A percentile compares a stretch with the other conserved stretches of the same genome.
Conservation (phyloP, 1,140 invertebrate genomes). For the Neodiprion virginianus region DNA sequence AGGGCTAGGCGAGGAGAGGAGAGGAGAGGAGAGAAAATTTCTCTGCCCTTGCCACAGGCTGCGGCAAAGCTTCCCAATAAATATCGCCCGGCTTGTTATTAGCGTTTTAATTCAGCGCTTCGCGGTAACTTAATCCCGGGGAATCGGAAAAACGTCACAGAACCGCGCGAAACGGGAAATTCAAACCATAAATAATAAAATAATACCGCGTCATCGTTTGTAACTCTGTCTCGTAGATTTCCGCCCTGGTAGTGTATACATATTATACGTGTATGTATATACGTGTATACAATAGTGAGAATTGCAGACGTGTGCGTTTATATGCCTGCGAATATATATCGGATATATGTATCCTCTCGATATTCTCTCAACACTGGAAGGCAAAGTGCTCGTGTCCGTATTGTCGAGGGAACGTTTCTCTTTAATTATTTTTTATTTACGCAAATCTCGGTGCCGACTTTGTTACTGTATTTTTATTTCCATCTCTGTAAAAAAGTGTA, state of each 20-base stretch:
- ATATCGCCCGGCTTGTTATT: slow-evolving; percentile 56
- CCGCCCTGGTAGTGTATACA: not conserved
- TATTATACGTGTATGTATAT: too few relatives aligned
- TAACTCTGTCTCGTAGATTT: slow-evolving; percentile 31
- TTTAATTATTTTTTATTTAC: too few relatives aligned
- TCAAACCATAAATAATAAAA: slow-evolving; percentile 53
- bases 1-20: not conserved
- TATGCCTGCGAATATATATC: too few relatives aligned
- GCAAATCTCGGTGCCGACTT: too few relatives aligned
- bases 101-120: slow-evolving; percentile 56
- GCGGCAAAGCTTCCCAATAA: slow-evolving; percentile 52
- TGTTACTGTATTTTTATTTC: too few relatives aligned
- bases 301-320: too few relatives aligned
- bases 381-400: too few relatives aligned
- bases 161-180: slow-evolving; percentile 30
- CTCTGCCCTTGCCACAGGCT: slow-evolving; percentile 8
- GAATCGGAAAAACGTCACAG: slow-evolving; percentile 51
- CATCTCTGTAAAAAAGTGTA: too few relatives aligned
- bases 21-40: slow-evolving; percentile 17
- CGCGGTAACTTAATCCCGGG: slow-evolving; percentile 53
- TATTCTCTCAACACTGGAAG: not conserved
- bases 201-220: slow-evolving; percentile 51
- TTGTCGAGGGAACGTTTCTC: too few relatives aligned
- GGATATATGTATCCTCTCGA: not conserved
- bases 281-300: too few relatives aligned